These are phyloP conservation scores for Tholera decimalis DNA, from an alignment of 2,888 invertebrate genomes.

Conservation along the genomic window DNA sequence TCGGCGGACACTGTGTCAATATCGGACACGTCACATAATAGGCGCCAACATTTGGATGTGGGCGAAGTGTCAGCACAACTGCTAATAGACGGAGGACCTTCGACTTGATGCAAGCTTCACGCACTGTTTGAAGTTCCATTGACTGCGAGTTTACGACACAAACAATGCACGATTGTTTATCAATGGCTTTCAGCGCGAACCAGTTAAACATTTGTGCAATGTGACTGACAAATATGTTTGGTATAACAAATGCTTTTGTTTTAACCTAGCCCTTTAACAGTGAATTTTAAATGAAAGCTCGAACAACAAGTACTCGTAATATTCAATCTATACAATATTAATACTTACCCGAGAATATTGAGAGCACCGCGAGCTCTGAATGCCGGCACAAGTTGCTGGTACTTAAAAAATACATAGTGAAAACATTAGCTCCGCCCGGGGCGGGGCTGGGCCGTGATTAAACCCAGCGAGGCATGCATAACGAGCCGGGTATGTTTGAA, in stretches of 20 bases:
- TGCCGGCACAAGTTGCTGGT: conserved; percentile 68
- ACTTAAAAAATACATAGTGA: conserved; percentile 90
- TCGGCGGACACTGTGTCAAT: conserved; percentile 87
- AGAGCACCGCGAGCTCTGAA: conserved; percentile 71
- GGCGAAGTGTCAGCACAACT: conserved; percentile 76
- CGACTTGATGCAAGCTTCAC: conserved; percentile 74
- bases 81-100: conserved; percentile 83
- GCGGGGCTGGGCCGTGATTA: conserved; percentile 87
- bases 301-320: conserved; percentile 29
- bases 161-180: conserved; percentile 35
- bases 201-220: conserved; percentile 11
- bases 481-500: conserved; percentile 89
- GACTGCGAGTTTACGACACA: conserved; percentile 36
- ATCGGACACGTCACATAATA: conserved; percentile 84
- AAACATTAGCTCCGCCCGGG: conserved; percentile 86
- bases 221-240: conserved; percentile 27
- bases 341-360: conserved; percentile 65
- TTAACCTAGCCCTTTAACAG: neutral
- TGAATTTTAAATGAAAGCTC: conserved; percentile 26
- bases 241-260: neutral
- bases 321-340: conserved; percentile 58
- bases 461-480: conserved; percentile 89
- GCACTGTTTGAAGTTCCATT: conserved; percentile 60
- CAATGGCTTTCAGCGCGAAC: conserved; percentile 24
- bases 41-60: conserved; percentile 80